A percentile compares a stretch with the other conserved stretches of the same genome.
Evolutionary conservation across 1,140 invertebrate genomes (phyloP).

Genomic region (Hypsibius dujardini): DNA sequence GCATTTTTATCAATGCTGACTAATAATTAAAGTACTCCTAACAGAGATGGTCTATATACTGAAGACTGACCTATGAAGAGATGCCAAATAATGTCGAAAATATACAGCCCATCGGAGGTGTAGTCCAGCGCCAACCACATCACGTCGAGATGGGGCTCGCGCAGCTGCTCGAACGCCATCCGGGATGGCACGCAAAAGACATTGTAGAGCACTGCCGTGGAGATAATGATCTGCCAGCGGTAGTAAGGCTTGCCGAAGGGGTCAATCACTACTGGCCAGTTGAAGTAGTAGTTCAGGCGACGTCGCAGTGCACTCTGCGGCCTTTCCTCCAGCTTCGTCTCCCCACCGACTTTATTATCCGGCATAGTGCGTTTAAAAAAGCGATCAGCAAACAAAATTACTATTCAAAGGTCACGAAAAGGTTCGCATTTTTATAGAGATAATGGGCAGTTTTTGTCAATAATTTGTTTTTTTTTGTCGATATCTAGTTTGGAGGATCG

Average conservation of each 20-base stretch:
- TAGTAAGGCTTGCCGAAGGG: slow-evolving; percentile 3
- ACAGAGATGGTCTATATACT: too few relatives aligned
- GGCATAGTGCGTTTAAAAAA: too few relatives aligned
- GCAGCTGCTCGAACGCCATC: slow-evolving; percentile 10
- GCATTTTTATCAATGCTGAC: too few relatives aligned
- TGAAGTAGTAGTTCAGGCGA: not conserved
- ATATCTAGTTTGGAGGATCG: too few relatives aligned
- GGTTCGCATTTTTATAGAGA: too few relatives aligned
- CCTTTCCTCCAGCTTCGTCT: not conserved
- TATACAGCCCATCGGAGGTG: not conserved
- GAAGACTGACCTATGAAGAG: not conserved
- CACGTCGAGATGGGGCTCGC: not conserved
- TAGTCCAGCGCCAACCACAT: slow-evolving; percentile 10
- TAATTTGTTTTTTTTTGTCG: too few relatives aligned
- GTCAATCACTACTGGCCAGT: not conserved
- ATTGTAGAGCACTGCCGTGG: slow-evolving; percentile 8
- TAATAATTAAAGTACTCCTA: too few relatives aligned
- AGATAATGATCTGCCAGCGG: slow-evolving; percentile 12
- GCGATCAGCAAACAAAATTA: too few relatives aligned
- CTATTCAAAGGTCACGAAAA: too few relatives aligned
- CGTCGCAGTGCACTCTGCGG: not conserved
- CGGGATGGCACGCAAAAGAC: not conserved
- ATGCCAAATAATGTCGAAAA: slow-evolving; percentile 1
- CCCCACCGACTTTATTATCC: too few relatives aligned
- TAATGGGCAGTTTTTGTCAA: too few relatives aligned